Conservation (phyloP, 2,113 vertebrate genomes). For the Madoqua kirkii region DNA sequence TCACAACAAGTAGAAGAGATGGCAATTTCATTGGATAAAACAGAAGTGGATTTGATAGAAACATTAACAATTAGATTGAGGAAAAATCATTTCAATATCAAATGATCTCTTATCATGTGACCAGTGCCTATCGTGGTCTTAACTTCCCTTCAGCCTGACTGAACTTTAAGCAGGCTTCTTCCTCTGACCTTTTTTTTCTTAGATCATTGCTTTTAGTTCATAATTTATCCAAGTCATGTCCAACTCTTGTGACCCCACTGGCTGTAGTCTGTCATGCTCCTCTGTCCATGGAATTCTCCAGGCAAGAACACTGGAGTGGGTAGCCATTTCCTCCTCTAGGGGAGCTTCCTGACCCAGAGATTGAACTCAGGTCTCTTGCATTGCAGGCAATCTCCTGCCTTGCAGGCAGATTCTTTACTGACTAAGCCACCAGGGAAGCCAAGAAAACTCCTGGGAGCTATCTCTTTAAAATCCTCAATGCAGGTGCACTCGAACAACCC, state of each 20-base stretch:
- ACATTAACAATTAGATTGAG: not conserved
- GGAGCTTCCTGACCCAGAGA: not conserved
- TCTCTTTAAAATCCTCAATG: constrained; percentile 8
- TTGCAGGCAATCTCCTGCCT: not conserved
- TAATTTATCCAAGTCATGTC: not conserved
- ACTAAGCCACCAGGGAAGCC: not conserved
- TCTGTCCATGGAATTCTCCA: not conserved
- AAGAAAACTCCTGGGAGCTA: not conserved
- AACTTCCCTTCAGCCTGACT: not conserved
- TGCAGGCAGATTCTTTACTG: not conserved
- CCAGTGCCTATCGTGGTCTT: not conserved
- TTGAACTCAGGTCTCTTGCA: not conserved
- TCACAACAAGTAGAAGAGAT: not conserved
- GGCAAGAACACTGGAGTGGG: not conserved
- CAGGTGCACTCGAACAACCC: not conserved
- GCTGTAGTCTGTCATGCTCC: not conserved
- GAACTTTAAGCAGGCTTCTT: not conserved
- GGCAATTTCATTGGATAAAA: not conserved
- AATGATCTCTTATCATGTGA: not conserved
- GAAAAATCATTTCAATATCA: not conserved
- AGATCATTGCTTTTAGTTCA: not conserved
- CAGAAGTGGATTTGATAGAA: not conserved
- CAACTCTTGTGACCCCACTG: not conserved
- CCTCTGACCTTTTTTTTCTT: not conserved
- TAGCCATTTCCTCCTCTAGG: not conserved